Conservation (phyloP, 2,797 vertebrate species). For the Acrocephalus scirpaceus region DNA sequence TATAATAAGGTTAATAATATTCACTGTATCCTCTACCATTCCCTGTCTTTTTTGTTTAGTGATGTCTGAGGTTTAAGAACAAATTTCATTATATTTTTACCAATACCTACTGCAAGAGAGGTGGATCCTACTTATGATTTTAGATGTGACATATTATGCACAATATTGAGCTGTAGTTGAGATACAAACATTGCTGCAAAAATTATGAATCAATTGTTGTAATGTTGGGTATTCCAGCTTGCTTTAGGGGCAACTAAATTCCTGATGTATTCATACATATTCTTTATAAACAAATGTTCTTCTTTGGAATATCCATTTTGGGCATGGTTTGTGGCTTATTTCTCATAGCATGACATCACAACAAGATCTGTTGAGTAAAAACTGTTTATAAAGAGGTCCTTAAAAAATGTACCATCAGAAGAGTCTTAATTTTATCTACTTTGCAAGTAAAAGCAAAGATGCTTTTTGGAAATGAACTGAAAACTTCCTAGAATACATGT, state of each 20-base stretch:
- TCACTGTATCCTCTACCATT: not conserved
- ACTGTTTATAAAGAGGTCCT: not conserved
- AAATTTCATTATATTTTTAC: not conserved
- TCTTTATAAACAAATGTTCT: not conserved
- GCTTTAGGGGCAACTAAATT: not conserved
- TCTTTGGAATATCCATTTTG: not conserved
- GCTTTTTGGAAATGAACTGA: not conserved
- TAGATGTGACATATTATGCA: not conserved
- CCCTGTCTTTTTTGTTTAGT: not conserved
- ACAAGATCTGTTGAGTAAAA: not conserved
- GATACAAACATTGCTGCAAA: not conserved
- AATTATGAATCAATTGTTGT: not conserved
- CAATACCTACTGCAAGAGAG: not conserved
- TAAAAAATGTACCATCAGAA: constrained; percentile 3
- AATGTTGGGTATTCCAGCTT: not conserved
- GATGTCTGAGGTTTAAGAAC: not conserved
- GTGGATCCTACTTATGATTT: not conserved
- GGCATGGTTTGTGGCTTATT: not conserved
- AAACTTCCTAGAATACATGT: not conserved
- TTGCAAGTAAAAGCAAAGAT: not conserved
- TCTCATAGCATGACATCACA: not conserved
- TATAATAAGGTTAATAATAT: constrained; percentile 26
- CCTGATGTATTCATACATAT: not conserved
- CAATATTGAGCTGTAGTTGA: not conserved
- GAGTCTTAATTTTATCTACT: constrained; percentile 6